Evolutionary conservation across 1,140 invertebrate species (phyloP).

Genomic region (Neocloeon triangulifer): DNA sequence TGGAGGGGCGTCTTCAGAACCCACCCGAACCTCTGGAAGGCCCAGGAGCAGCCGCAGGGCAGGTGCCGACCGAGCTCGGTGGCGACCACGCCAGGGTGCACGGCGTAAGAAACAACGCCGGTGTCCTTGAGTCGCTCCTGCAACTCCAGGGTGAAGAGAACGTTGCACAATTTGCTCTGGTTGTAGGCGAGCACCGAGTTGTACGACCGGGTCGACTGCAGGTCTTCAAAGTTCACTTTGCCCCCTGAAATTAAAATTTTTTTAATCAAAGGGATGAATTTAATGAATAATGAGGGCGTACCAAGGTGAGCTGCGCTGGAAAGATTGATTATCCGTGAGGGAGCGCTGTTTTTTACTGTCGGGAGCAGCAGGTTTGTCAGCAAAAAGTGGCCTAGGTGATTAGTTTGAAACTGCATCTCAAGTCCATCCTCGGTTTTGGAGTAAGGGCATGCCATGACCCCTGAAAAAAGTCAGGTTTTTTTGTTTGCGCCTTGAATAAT

Average conservation of each 20-base stretch:
- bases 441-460: constrained; percentile 13
- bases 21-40: constrained; percentile 12
- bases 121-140: constrained; percentile 22
- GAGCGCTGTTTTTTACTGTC: not conserved
- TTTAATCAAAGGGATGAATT: no score
- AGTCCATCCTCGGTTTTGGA: constrained; percentile 18
- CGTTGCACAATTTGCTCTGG: constrained; percentile 52
- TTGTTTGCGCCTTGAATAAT: no score
- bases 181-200: constrained; percentile 30
- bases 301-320: not conserved
- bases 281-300: no score
- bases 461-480: no score
- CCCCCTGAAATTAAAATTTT: no score
- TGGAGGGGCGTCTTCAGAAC: constrained; percentile 6
- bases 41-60: constrained; percentile 20
- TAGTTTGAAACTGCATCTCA: constrained; percentile 15
- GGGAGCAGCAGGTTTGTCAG: not conserved
- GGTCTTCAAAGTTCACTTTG: constrained; percentile 39
- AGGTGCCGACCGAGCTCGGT: constrained; percentile 53
- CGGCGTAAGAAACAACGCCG: constrained; percentile 36
- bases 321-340: constrained; percentile 1
- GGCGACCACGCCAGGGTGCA: constrained; percentile 47
- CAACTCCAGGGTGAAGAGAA: constrained; percentile 43
- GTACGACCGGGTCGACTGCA: constrained; percentile 39
- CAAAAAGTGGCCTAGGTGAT: constrained; percentile 7